Conservation (phyloP, 2,888 invertebrate genomes). For the Epicampocera succincta region DNA sequence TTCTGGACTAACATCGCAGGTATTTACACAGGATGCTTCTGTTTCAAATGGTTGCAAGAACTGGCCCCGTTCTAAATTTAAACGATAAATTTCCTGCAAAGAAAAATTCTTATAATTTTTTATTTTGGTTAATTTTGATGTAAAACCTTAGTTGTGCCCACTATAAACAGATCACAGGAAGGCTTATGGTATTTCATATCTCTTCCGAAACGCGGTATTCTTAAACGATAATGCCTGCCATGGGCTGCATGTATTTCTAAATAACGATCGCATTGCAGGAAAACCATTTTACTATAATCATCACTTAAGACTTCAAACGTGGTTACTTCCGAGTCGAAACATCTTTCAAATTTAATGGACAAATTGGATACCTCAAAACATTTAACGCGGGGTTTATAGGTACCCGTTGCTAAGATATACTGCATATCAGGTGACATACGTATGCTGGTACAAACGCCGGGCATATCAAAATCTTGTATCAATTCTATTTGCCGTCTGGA, state of each 20-base stretch:
- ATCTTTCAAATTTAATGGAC: conserved; percentile 98
- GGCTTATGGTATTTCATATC: conserved; percentile 95
- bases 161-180: conserved; percentile 95
- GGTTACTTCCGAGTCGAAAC: conserved; percentile 98
- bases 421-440: conserved; percentile 94
- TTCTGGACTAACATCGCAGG: conserved; percentile 91
- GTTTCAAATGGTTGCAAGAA: conserved; percentile 93
- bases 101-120: neutral
- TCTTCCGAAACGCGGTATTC: conserved; percentile 97
- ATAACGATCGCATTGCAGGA: conserved; percentile 93
- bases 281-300: conserved; percentile 95
- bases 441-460: conserved; percentile 93
- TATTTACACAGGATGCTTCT: conserved; percentile 89
- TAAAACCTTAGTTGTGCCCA: conserved; percentile 90
- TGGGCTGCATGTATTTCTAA: conserved; percentile 97
- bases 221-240: conserved; percentile 93
- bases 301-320: conserved; percentile 95
- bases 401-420: conserved; percentile 95
- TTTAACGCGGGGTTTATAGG: conserved; percentile 97
- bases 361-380: conserved; percentile 98
- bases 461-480: conserved; percentile 99
- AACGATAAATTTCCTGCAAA: conserved; percentile 93
- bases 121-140: neutral
- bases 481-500: conserved; percentile 95
- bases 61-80: conserved; percentile 97